Evolutionary conservation across 2,113 vertebrate species (phyloP).

Genomic region (Andinoacara biseriatus): DNA sequence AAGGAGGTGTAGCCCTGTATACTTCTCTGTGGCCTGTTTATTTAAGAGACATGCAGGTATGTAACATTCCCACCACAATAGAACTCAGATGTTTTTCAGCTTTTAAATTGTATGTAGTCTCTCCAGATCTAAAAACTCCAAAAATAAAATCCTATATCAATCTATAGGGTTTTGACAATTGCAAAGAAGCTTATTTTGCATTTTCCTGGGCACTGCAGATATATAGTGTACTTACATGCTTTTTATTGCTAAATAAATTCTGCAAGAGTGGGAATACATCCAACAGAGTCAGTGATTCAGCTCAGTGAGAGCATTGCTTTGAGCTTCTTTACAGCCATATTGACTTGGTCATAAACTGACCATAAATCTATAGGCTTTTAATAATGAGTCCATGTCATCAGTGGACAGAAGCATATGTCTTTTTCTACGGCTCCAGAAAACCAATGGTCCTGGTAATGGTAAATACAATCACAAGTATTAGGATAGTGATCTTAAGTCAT

Average conservation of each 20-base stretch:
- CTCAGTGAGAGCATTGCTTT: slow-evolving; percentile 60
- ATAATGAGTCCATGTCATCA: slow-evolving; percentile 61
- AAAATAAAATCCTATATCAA: slow-evolving; percentile 1
- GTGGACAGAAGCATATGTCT: slow-evolving; percentile 66
- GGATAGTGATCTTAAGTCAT: slow-evolving; percentile 35
- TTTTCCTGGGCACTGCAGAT: slow-evolving; percentile 46
- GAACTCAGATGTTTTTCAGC: background rate
- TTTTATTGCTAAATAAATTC: slow-evolving; percentile 71
- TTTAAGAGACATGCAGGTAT: background rate
- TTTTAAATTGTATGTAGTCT: background rate
- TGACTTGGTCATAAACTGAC: slow-evolving; percentile 68
- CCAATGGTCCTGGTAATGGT: slow-evolving; percentile 44
- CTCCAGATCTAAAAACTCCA: slow-evolving; percentile 7
- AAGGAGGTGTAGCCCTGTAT: too few species aligned
- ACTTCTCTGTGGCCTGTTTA: too few species aligned
- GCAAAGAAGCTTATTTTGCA: slow-evolving; percentile 51
- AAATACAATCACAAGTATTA: slow-evolving; percentile 63
- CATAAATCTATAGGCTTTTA: slow-evolving; percentile 73
- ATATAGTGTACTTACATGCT: slow-evolving; percentile 62
- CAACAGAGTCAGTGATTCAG: slow-evolving; percentile 60
- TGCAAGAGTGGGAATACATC: slow-evolving; percentile 56
- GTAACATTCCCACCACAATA: background rate
- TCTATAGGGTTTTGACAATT: slow-evolving; percentile 44
- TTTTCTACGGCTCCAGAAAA: slow-evolving; percentile 47
- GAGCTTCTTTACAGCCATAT: slow-evolving; percentile 63